Conservation (phyloP, 2,888 invertebrate species). For the Orthonevra nobilis region DNA sequence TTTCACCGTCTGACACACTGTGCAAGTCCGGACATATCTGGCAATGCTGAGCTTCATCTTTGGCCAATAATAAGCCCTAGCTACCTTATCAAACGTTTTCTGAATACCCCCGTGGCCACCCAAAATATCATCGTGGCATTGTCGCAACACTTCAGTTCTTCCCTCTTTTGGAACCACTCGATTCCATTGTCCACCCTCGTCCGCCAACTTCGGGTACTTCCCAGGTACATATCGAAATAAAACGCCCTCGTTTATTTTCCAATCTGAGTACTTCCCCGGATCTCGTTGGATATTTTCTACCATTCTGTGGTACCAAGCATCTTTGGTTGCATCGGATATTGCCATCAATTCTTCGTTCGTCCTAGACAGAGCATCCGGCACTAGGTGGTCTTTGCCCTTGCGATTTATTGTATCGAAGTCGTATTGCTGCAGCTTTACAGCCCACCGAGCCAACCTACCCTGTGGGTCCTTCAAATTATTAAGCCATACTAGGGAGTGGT, state of each 20-base stretch:
- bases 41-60: background rate
- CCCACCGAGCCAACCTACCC: constrained; percentile 49
- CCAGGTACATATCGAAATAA: no score
- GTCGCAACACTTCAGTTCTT: background rate
- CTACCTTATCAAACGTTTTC: constrained; percentile 1
- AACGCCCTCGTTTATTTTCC: no score
- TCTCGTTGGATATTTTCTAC: no score
- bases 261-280: no score
- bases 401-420: constrained; percentile 26
- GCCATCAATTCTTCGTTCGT: no score
- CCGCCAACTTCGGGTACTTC: no score
- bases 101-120: background rate
- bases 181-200: background rate
- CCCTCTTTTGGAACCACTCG: background rate
- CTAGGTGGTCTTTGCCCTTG: constrained; percentile 39
- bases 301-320: no score
- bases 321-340: no score
- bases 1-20: background rate
- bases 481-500: no score
- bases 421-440: constrained; percentile 35
- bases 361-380: constrained; percentile 14
- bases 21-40: background rate
- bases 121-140: background rate
- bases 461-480: no score
- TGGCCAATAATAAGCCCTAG: constrained; percentile 4